phyloP scores from a whole-genome alignment of 2,888 invertebrate genomes.

The Cephalotes varians region DNA sequence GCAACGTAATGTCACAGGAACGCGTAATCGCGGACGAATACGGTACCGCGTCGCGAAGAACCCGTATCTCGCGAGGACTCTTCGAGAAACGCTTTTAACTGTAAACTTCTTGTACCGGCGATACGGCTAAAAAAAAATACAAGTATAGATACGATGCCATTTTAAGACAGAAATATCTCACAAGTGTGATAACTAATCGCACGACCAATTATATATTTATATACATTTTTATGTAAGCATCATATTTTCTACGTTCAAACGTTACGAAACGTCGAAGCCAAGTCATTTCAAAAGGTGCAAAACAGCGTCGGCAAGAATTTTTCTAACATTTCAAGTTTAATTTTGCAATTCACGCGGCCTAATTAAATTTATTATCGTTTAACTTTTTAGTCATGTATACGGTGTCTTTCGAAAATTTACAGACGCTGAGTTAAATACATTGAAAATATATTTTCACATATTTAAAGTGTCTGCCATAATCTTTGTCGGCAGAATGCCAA shows the following conservation, averaged over 20 bases:
- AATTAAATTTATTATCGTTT: background rate
- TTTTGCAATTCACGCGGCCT: too few species aligned
- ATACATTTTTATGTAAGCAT: background rate
- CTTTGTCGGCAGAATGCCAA: background rate
- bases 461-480: background rate
- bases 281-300: background rate
- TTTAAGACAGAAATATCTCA: background rate
- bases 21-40: conserved; percentile 24
- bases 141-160: background rate
- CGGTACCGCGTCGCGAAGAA: conserved; percentile 18
- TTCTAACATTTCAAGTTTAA: too few species aligned
- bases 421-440: background rate
- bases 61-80: background rate
- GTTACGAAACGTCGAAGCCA: background rate
- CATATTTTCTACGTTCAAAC: background rate
- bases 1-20: conserved; percentile 33
- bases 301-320: background rate
- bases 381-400: background rate
- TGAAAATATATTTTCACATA: background rate
- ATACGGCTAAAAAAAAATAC: background rate
- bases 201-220: background rate
- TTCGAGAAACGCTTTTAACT: conserved; percentile 27
- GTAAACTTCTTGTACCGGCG: conserved; percentile 8
- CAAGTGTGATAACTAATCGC: background rate
- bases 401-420: background rate